Conservation (phyloP, 2,888 invertebrate genomes). For the Syritta pipiens region DNA sequence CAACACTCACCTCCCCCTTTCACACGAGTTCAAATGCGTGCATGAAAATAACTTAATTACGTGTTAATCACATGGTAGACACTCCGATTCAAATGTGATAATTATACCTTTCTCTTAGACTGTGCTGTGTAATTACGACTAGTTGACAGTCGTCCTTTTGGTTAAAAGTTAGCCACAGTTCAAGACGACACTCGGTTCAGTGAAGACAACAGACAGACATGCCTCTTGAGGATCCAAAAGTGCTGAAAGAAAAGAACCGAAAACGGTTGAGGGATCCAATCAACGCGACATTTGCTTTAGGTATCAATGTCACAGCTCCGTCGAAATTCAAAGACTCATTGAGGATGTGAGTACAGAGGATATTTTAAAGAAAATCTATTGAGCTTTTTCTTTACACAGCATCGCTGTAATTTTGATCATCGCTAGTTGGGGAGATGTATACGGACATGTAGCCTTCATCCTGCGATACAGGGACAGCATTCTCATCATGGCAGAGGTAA, state of each 20-base stretch:
- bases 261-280: not conserved
- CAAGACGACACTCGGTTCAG: too few species aligned
- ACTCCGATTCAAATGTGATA: too few species aligned
- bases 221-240: not conserved
- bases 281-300: not conserved
- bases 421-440: not conserved
- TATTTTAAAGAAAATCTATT: not conserved
- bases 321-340: constrained; percentile 9
- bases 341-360: constrained; percentile 29
- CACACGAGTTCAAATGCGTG: too few species aligned
- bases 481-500: constrained; percentile 20
- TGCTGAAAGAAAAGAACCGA: constrained; percentile 7
- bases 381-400: not conserved
- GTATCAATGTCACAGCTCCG: not conserved
- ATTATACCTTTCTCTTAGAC: too few species aligned
- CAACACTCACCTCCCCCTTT: too few species aligned
- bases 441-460: constrained; percentile 1
- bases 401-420: not conserved
- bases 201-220: too few species aligned
- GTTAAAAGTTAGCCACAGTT: too few species aligned
- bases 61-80: too few species aligned
- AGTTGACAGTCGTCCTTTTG: too few species aligned
- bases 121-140: not conserved
- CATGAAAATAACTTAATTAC: too few species aligned
- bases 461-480: constrained; percentile 8